These are phyloP conservation scores for Lasioglossum figueresi DNA, from an alignment of 2,888 invertebrate genomes.

Conservation along the genomic window DNA sequence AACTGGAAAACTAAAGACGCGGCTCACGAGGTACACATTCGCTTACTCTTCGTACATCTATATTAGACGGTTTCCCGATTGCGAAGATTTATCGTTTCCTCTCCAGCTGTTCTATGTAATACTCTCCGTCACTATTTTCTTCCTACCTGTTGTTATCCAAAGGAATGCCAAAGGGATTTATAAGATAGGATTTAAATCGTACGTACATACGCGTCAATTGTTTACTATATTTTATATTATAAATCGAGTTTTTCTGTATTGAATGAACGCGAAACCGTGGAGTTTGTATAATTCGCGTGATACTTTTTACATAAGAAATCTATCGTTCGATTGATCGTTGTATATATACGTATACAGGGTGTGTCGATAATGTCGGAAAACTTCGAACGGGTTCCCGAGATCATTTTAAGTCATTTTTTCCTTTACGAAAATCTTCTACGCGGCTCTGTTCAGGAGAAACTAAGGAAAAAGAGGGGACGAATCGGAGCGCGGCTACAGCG, in stretches of 20 bases:
- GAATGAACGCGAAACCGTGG: not conserved
- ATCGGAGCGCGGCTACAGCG: too few species aligned
- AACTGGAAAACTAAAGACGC: not conserved
- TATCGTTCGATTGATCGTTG: conserved; percentile 8
- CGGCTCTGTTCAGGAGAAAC: too few species aligned
- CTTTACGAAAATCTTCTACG: too few species aligned
- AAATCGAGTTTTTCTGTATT: not conserved
- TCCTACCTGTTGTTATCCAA: conserved; percentile 48
- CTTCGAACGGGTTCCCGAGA: too few species aligned
- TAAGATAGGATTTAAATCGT: conserved; percentile 38
- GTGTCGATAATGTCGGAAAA: too few species aligned
- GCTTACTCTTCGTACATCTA: not conserved
- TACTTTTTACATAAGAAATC: conserved; percentile 20
- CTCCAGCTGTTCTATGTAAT: not conserved
- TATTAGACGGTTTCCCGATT: not conserved
- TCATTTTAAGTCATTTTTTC: too few species aligned
- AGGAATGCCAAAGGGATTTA: conserved; percentile 65
- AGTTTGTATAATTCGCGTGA: conserved; percentile 26
- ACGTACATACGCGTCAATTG: conserved; percentile 40
- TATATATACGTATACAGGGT: not conserved
- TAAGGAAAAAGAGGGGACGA: too few species aligned
- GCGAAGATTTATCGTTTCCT: not conserved
- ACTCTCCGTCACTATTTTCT: conserved; percentile 4
- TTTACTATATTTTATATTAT: conserved; percentile 37
- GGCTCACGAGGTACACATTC: not conserved